Evolutionary conservation across 2,797 vertebrate genomes (phyloP), one percentile per base, ranked within the genome.

Genomic region (Liparis tanakae): DNA sequence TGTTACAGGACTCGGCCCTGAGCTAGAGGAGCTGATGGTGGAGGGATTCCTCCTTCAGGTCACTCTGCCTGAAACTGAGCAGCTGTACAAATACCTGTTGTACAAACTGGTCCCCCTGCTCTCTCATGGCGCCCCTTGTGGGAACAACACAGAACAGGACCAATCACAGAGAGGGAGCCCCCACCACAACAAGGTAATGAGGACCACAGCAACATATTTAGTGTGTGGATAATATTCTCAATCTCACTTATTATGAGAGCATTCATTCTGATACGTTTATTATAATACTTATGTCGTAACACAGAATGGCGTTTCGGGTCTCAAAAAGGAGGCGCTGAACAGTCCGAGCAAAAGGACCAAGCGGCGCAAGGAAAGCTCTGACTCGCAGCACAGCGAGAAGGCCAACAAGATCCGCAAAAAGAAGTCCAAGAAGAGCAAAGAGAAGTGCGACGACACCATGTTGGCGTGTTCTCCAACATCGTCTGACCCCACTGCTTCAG

Each of bases 11-110:
- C 81, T 98, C 10, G 91, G 92, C 78, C 78, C 94, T 0, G 97
- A 98, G 78, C 92, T 99, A 91, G 96, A 97, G 44, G 96, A 99
- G 87, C 83, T 99, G 86, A 93, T 99, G 94, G 97, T 98, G 91
- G 98, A 99, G 89, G 98, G 97, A 33, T 97, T 98, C 83, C 94
- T 99, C 85, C 95, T 99, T 43, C 97, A 99, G 92, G 98, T 99
- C 60, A 96, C 97, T 20, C 91, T 99, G 82, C 97, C 98, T 0
- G 98, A 99, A 91, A 96, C 97, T 0, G 96, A 98, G 91, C 96
- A 98, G 88, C 93, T 99, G 68, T 98, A 99, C 87, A 95, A 94
- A 88, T 95, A 94, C 56, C 85, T 99, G 66, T 93, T 97, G 82
- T 93, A 93, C 4, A 95, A 95, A 84, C 94, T 95, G 72, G 93